Percentiles rank a stretch among this genome's conserved stretches.
Conservation (phyloP, 2,888 invertebrate species). For the Kuschelorhynchus macadamiae region DNA sequence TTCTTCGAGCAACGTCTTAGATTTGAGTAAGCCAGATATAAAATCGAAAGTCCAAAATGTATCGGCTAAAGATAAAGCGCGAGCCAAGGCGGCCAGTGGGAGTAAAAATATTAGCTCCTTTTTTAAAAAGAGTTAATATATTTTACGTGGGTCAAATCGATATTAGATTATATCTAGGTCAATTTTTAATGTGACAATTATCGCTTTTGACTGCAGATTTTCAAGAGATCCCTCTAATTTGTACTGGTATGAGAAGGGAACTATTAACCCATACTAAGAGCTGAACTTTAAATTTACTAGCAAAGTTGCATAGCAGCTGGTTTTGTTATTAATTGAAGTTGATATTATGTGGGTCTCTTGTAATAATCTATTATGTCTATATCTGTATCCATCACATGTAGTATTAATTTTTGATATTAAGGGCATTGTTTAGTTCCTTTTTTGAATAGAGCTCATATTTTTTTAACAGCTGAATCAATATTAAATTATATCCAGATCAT, state of each 20-base stretch:
- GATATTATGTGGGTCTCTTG: too few relatives aligned
- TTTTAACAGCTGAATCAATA: constrained; percentile 3
- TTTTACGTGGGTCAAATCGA: background rate
- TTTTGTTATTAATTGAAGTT: too few relatives aligned
- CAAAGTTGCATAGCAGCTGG: too few relatives aligned
- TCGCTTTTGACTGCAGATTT: constrained; percentile 16
- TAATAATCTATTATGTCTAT: too few relatives aligned
- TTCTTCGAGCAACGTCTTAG: constrained; percentile 66
- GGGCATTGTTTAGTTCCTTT: constrained; percentile 84
- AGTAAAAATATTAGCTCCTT: constrained; percentile 86
- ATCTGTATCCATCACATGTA: too few relatives aligned
- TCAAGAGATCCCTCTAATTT: constrained; percentile 48
- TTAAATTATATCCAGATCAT: constrained; percentile 48
- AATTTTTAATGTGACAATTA: constrained; percentile 43
- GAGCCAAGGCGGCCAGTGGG: constrained; percentile 83
- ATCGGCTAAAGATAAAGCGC: constrained; percentile 81
- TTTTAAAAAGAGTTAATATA: constrained; percentile 75
- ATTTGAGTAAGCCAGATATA: constrained; percentile 66
- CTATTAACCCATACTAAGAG: too few relatives aligned
- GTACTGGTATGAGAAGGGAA: constrained; percentile 83
- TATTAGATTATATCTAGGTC: constrained; percentile 47
- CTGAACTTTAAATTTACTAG: too few relatives aligned
- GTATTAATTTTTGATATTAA: too few relatives aligned
- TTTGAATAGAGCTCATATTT: constrained; percentile 75
- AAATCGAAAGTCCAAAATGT: constrained; percentile 70